Evolutionary conservation across 1,140 invertebrate species (phyloP).

Genomic region (Heliconius nattereri): DNA sequence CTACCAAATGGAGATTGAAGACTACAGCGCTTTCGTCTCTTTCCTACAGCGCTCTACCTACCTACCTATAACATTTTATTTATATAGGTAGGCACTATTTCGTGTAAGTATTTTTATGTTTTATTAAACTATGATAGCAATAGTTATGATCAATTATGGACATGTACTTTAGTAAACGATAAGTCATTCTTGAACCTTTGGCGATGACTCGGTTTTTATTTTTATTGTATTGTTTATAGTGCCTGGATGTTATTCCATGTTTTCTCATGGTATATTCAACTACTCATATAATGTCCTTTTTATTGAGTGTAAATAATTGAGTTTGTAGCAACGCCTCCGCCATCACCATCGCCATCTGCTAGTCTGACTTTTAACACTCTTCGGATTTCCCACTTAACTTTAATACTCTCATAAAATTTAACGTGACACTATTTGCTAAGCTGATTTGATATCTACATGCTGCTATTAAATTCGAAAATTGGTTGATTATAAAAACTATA

Average conservation of each 20-base stretch:
- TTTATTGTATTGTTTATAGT: neutral
- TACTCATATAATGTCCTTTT: constrained; percentile 76
- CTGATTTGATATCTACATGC: constrained; percentile 50
- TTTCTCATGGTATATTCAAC: constrained; percentile 70
- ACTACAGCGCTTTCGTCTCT: too few species aligned
- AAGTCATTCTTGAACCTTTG: neutral
- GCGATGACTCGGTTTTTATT: neutral
- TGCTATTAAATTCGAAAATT: constrained; percentile 51
- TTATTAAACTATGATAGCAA: neutral
- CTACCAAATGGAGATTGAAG: too few species aligned
- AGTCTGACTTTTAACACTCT: constrained; percentile 69
- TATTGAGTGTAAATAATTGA: constrained; percentile 81
- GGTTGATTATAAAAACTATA: constrained; percentile 44
- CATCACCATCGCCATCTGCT: constrained; percentile 71
- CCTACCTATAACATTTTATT: too few species aligned
- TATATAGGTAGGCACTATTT: too few species aligned
- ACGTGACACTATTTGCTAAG: constrained; percentile 47
- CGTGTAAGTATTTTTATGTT: too few species aligned
- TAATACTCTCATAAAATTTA: constrained; percentile 75
- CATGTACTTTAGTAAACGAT: too few species aligned
- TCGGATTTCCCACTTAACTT: constrained; percentile 79
- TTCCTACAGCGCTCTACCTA: too few species aligned
- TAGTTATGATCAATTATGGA: neutral
- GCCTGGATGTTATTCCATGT: constrained; percentile 34
- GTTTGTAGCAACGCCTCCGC: constrained; percentile 68